Percentiles rank a stretch among this genome's conserved stretches.
phyloP scores from a whole-genome alignment of 1,140 invertebrate species.

The Drosophila paulistorum region DNA sequence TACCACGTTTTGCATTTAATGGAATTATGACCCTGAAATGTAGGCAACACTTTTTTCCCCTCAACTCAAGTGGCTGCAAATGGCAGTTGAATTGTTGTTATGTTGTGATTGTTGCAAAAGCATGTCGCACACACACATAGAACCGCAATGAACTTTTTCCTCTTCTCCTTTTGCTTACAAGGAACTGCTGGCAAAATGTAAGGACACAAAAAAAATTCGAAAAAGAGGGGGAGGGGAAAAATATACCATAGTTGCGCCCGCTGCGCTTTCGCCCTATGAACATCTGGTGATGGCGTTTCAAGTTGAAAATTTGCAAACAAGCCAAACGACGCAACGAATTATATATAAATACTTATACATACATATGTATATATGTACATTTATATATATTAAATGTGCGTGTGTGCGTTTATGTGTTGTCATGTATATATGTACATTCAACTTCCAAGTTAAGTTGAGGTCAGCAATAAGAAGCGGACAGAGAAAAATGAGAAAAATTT shows the following conservation, averaged over 20 bases:
- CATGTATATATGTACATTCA: neutral
- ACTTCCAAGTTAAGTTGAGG: slow-evolving; percentile 30
- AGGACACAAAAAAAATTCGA: neutral
- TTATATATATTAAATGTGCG: neutral
- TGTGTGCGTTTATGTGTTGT: neutral
- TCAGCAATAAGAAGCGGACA: slow-evolving; percentile 6
- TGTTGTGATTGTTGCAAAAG: slow-evolving; percentile 42
- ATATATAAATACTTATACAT: slow-evolving; percentile 20
- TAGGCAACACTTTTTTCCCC: slow-evolving; percentile 47
- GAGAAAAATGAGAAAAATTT: slow-evolving; percentile 2
- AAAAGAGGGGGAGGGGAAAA: slow-evolving; percentile 12
- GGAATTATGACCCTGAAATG: slow-evolving; percentile 29
- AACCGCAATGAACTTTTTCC: slow-evolving; percentile 61
- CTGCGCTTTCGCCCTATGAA: slow-evolving; percentile 36
- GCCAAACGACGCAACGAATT: slow-evolving; percentile 51
- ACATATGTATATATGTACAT: neutral
- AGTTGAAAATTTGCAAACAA: slow-evolving; percentile 77
- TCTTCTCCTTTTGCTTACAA: slow-evolving; percentile 32
- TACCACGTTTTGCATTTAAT: slow-evolving; percentile 12
- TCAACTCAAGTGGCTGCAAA: slow-evolving; percentile 46
- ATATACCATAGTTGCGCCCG: slow-evolving; percentile 39
- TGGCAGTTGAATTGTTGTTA: slow-evolving; percentile 35
- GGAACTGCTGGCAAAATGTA: slow-evolving; percentile 17
- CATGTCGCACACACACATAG: slow-evolving; percentile 56
- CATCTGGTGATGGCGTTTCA: slow-evolving; percentile 66